These are phyloP conservation scores for Propsilocerus akamusi DNA, from an alignment of 1,140 invertebrate species.

Conservation along the genomic window DNA sequence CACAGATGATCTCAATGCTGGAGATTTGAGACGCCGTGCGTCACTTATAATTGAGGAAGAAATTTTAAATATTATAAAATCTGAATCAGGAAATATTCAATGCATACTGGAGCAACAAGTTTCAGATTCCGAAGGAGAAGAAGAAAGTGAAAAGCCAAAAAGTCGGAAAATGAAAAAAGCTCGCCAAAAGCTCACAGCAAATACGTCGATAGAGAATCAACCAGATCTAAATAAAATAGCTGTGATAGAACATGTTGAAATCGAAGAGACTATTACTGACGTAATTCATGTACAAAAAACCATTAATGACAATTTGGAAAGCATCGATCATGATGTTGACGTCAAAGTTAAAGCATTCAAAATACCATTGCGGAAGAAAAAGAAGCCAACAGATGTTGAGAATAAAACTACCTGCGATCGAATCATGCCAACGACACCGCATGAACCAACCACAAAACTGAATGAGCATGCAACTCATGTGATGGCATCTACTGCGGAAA, in stretches of 20 bases:
- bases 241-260: background rate
- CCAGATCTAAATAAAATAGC: constrained; percentile 9
- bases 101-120: constrained; percentile 17
- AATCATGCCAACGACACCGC: background rate
- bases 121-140: constrained; percentile 15
- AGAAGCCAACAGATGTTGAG: constrained; percentile 13
- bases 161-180: constrained; percentile 14
- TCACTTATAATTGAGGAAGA: constrained; percentile 23
- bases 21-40: constrained; percentile 19
- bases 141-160: background rate
- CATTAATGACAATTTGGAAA: constrained; percentile 18
- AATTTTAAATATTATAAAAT: constrained; percentile 17
- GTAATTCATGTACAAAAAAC: constrained; percentile 7
- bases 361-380: constrained; percentile 15
- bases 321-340: constrained; percentile 20
- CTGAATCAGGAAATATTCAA: constrained; percentile 19
- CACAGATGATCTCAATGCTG: constrained; percentile 29
- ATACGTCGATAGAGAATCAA: constrained; percentile 15
- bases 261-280: constrained; percentile 2
- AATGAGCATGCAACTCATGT: background rate
- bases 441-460: background rate
- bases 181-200: constrained; percentile 19
- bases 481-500: background rate
- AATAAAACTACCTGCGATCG: constrained; percentile 9
- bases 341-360: constrained; percentile 19